Conservation (phyloP, 2,113 vertebrate species). For the Tapirus terrestris region DNA sequence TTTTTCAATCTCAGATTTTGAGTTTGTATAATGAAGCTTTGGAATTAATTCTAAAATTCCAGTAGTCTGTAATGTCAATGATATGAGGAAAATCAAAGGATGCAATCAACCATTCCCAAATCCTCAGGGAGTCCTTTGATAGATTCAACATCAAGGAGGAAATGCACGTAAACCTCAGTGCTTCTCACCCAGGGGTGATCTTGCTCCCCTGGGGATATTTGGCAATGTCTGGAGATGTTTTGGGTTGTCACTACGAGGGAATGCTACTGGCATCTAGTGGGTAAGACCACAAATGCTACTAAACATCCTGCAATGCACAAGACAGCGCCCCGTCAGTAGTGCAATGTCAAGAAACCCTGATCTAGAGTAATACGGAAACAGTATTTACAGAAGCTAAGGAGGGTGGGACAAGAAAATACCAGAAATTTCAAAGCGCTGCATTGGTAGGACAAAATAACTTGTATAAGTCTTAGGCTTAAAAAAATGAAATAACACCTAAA, state of each 20-base stretch:
- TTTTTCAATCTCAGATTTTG: slow-evolving; percentile 3
- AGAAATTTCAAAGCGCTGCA: background rate
- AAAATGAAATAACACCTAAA: background rate
- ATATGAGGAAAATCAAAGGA: background rate
- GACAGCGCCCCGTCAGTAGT: background rate
- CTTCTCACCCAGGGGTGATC: background rate
- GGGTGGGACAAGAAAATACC: background rate
- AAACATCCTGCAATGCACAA: background rate
- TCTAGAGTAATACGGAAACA: background rate
- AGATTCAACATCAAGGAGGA: background rate
- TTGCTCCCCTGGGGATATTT: background rate
- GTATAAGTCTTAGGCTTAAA: background rate
- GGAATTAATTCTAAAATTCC: slow-evolving; percentile 8
- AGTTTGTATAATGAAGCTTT: slow-evolving; percentile 10
- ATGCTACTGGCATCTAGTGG: background rate
- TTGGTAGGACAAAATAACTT: background rate
- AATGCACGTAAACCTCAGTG: background rate
- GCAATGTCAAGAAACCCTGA: background rate
- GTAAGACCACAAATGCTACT: background rate
- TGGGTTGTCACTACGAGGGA: background rate
- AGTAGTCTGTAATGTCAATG: background rate
- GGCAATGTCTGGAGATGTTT: background rate
- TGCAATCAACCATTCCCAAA: background rate
- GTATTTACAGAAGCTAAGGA: background rate
- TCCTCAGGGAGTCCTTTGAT: background rate